Conservation (phyloP, 2,113 vertebrate species). For the Gadus chalcogrammus region DNA sequence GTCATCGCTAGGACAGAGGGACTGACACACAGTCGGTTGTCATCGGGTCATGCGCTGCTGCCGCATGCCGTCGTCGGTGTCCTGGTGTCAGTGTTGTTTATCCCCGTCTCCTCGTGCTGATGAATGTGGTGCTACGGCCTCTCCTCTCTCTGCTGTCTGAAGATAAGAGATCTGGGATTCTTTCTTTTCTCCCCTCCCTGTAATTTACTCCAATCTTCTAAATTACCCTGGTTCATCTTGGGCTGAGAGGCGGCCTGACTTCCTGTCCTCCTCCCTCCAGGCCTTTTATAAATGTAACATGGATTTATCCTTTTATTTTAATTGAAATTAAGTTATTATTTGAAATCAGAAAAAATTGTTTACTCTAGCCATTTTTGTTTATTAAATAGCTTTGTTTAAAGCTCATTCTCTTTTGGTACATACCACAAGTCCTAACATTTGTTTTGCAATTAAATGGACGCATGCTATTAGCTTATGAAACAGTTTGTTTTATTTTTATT, state of each 20-base stretch:
- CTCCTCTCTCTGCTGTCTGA: conserved; percentile 40
- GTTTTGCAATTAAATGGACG: no score
- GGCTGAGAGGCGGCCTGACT: conserved; percentile 45
- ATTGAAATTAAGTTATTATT: no score
- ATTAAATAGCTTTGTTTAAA: no score
- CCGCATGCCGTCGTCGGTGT: no score
- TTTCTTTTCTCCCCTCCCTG: conserved; percentile 47
- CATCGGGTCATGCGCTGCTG: no score
- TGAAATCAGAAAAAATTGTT: no score
- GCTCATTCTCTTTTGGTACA: no score
- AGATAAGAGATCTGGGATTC: conserved; percentile 35
- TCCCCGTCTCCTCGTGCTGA: no score
- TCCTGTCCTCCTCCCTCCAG: background rate
- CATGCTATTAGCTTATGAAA: conserved; percentile 24
- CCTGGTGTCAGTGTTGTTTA: no score
- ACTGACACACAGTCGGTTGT: background rate
- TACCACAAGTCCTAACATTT: no score
- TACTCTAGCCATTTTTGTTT: no score
- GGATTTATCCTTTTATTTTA: background rate
- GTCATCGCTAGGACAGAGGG: background rate
- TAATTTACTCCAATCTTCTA: conserved; percentile 65
- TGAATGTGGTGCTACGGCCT: background rate
- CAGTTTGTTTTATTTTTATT: conserved; percentile 61
- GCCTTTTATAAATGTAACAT: conserved; percentile 28
- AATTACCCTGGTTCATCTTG: conserved; percentile 50